A percentile compares a stretch with the other conserved stretches of the same genome.
Evolutionary conservation across 2,113 vertebrate genomes (phyloP).

Genomic region (Hemibagrus wyckioides): DNA sequence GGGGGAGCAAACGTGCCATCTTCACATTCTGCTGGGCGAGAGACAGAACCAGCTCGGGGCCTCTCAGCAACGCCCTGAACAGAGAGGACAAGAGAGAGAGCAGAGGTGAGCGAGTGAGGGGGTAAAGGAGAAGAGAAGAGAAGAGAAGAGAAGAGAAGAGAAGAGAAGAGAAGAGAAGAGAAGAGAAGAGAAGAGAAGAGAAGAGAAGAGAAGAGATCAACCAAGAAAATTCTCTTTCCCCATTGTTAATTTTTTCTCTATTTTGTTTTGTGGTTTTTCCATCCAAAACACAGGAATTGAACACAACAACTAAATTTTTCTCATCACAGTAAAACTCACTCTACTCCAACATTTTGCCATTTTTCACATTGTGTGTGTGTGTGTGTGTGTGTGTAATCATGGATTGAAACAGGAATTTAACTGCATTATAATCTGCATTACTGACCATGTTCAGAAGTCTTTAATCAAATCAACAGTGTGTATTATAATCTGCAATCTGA

Average conservation of each 20-base stretch:
- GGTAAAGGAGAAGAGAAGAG: background rate
- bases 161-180: background rate
- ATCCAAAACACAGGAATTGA: background rate
- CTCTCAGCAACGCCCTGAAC: slow-evolving; percentile 51
- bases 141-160: background rate
- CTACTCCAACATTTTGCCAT: background rate
- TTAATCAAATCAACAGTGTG: too few species aligned
- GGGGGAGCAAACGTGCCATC: slow-evolving; percentile 72
- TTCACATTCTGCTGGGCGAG: slow-evolving; percentile 77
- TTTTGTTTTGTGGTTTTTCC: background rate
- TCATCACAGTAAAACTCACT: background rate
- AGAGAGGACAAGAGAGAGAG: background rate
- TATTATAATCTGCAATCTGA: too few species aligned
- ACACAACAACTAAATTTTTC: background rate
- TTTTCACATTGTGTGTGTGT: too few species aligned
- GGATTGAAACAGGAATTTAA: too few species aligned
- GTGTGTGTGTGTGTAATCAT: too few species aligned
- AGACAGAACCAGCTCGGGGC: slow-evolving; percentile 46
- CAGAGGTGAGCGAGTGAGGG: too few species aligned
- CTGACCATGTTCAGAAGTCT: too few species aligned
- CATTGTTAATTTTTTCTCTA: background rate
- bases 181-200: too few species aligned
- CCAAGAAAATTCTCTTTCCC: background rate
- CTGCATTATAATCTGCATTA: too few species aligned
- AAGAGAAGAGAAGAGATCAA: background rate